Percentiles rank a stretch among this genome's conserved stretches.
These are phyloP conservation scores for Danio kyathit DNA, from an alignment of 2,797 vertebrate genomes.

Conservation along the genomic window DNA sequence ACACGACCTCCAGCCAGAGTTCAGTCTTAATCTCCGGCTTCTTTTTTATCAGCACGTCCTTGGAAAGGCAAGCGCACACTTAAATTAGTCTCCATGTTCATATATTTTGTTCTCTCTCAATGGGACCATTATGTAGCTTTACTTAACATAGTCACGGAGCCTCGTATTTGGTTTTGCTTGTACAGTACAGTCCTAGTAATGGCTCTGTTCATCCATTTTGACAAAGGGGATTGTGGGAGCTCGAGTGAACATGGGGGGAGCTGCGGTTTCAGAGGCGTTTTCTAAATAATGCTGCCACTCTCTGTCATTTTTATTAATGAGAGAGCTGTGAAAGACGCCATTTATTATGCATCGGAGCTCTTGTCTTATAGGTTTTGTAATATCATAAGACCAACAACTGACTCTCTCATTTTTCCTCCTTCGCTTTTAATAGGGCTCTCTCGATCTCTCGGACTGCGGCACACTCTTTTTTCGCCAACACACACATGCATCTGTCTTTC, in stretches of 20 bases:
- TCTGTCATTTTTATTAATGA: conserved; percentile 66
- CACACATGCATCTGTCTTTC: conserved; percentile 17
- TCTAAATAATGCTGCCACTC: conserved; percentile 46
- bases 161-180: conserved; percentile 34
- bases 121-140: conserved; percentile 19
- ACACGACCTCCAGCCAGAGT: conserved; percentile 1
- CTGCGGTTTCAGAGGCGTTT: conserved; percentile 53
- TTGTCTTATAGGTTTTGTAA: conserved; percentile 44
- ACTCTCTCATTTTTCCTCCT: conserved; percentile 8
- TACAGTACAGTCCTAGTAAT: conserved; percentile 46
- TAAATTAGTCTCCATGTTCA: conserved; percentile 8
- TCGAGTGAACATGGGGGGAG: conserved; percentile 37
- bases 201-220: conserved; percentile 56
- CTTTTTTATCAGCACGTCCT: conserved; percentile 1
- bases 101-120: conserved; percentile 19
- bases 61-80: neutral
- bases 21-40: neutral
- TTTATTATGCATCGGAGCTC: conserved; percentile 56
- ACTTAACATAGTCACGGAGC: conserved; percentile 22
- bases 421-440: neutral
- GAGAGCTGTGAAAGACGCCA: conserved; percentile 56
- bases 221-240: conserved; percentile 47
- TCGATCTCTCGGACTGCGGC: neutral
- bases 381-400: conserved; percentile 41
- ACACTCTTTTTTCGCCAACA: neutral